phyloP scores from a whole-genome alignment of 2,797 vertebrate genomes.

The Rhabdophis nuchalis region DNA sequence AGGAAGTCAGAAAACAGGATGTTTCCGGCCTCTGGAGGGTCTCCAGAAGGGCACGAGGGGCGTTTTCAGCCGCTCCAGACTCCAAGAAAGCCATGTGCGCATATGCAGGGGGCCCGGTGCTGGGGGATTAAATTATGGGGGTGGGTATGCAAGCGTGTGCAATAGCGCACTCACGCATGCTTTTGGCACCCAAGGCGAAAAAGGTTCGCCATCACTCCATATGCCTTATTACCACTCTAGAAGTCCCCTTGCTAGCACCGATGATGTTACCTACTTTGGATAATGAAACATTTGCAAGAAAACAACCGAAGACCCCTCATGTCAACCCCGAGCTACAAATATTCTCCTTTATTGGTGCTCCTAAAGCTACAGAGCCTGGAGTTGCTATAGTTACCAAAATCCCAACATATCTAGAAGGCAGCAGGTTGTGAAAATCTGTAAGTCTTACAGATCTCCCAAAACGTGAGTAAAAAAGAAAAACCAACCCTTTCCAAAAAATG shows the following conservation, averaged over 20 bases:
- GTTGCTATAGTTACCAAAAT: not conserved
- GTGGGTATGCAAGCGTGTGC: too few relatives aligned
- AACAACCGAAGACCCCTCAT: not conserved
- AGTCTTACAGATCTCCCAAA: not conserved
- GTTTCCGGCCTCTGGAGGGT: too few relatives aligned
- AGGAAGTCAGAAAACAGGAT: too few relatives aligned
- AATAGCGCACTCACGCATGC: too few relatives aligned
- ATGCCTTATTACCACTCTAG: not conserved
- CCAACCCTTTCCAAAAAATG: not conserved
- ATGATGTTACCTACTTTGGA: not conserved
- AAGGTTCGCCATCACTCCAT: not conserved
- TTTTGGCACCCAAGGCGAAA: too few relatives aligned
- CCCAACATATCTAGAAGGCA: not conserved
- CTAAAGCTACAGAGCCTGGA: not conserved
- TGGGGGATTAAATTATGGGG: too few relatives aligned
- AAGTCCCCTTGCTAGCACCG: not conserved
- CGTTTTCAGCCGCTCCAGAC: too few relatives aligned
- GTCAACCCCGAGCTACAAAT: not conserved
- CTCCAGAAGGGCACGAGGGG: too few relatives aligned
- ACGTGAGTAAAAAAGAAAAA: not conserved
- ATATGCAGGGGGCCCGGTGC: too few relatives aligned
- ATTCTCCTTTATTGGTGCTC: not conserved
- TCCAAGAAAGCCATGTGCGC: too few relatives aligned
- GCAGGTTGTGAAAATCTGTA: not conserved
- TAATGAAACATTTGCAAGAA: not conserved